Conservation (phyloP, 35 echinoderm and acorn worm genomes). For the Ophiothrix spiculata region DNA sequence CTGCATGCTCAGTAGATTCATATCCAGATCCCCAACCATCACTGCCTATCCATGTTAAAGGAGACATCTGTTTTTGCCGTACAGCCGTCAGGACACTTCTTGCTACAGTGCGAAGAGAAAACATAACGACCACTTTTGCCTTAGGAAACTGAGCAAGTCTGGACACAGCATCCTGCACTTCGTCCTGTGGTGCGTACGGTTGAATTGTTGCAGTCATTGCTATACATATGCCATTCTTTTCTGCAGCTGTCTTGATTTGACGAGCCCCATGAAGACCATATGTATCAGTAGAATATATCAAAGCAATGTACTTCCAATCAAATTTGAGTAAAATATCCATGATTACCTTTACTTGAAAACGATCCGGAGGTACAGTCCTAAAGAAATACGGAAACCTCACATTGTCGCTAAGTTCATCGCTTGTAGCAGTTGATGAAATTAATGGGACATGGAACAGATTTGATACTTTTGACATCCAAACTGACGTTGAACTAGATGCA, state of each 20-base stretch:
- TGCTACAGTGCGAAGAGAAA: neutral
- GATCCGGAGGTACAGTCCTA: neutral
- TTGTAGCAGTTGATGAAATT: neutral
- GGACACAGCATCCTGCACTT: neutral
- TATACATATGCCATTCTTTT: neutral
- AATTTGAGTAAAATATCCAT: neutral
- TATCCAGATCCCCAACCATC: neutral
- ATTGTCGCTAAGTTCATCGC: neutral
- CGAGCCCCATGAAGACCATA: neutral
- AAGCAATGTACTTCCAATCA: neutral
- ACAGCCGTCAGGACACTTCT: neutral
- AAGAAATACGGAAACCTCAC: neutral
- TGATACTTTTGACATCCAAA: neutral
- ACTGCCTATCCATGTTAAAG: neutral
- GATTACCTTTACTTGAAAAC: neutral
- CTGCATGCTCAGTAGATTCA: neutral
- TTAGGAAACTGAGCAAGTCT: neutral
- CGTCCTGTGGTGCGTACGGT: neutral
- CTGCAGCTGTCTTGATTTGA: neutral
- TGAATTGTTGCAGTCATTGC: neutral
- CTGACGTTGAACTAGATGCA: neutral
- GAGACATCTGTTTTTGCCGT: neutral
- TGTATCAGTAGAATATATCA: neutral
- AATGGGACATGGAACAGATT: neutral
- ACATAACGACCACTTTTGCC: neutral